Base-by-base conservation (phyloP, 1,140 invertebrate species). In the Holotrichia oblita region DNA sequence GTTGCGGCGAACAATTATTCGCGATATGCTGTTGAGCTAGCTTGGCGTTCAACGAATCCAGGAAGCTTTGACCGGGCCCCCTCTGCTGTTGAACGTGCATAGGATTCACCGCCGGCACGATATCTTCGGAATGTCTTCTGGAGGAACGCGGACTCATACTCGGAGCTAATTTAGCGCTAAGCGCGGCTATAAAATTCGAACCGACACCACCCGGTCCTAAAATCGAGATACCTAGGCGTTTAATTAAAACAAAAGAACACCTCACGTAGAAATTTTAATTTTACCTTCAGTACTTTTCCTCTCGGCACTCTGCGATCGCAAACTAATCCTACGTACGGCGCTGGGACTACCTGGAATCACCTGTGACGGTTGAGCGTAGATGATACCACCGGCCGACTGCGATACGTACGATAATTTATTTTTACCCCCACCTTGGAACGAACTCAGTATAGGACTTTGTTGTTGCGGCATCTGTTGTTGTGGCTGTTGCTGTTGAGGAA, bases 11-110 rank as follows among this genome's bases (percentile, higher is more conserved):
- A 24, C 48, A 61, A 89, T 87, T 83, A 73, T 82, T 85, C 12
- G 74, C 79, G 72, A 84, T 82, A 83, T 90, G 89, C 83, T 90
- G 89, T 79, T 92, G 90, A 73, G 93, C 91, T 79, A 95, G 87
- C 80, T 94, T 95, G 9, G 92, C 93, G 82, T 94, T 95, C 59
- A 95, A 86, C 82, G 92, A 94, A 86, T 94, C 93, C 55, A 94
- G 87, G 86, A 94, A 94, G 78, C 89, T 91, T 79, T 90, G 78
- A 85, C 87, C 85, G 79, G 88, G 85, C n/a, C 86, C 86, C 73
- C 82, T 79, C 82, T 85, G 78, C 73, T 87, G 81, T 42, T 85
- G 81, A 40, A 85, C 78, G 79, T 40, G 77, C 20, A 9, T 84
- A 81, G 61, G 86, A 81, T 77, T 87, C 81, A 79, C 87, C 78